These are phyloP conservation scores for Phrynocephalus versicolor DNA, from an alignment of 2,113 vertebrate species.

Conservation along the genomic window DNA sequence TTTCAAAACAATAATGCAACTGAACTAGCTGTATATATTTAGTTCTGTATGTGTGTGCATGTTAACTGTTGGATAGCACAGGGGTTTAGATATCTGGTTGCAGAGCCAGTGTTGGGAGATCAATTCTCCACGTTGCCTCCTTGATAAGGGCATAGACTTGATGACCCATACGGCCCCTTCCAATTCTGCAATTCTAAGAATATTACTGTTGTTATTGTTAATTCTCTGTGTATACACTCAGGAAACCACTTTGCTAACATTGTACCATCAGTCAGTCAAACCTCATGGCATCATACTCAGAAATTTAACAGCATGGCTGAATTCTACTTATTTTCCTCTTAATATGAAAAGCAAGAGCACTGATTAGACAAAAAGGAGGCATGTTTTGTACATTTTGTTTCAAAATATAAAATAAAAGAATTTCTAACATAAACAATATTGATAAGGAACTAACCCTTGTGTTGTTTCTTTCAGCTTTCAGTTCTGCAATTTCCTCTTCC, in stretches of 20 bases:
- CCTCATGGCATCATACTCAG: background rate
- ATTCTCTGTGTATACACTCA: too few relatives aligned
- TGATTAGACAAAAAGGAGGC: background rate
- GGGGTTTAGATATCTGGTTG: too few relatives aligned
- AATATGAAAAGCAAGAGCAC: background rate
- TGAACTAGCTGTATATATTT: background rate
- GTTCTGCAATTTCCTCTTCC: conserved; percentile 94
- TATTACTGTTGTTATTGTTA: too few relatives aligned
- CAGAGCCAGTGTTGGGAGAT: too few relatives aligned
- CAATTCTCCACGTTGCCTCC: too few relatives aligned
- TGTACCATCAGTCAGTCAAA: background rate
- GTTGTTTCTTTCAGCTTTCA: conserved; percentile 97
- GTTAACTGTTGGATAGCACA: too few relatives aligned
- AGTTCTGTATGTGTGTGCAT: too few relatives aligned
- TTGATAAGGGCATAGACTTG: too few relatives aligned
- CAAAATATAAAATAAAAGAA: too few relatives aligned
- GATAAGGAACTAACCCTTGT: conserved; percentile 83
- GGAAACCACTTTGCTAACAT: background rate
- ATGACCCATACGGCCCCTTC: too few relatives aligned
- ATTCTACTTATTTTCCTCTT: background rate
- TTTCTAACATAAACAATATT: background rate
- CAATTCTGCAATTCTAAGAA: too few relatives aligned
- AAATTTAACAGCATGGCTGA: background rate
- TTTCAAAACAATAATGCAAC: background rate
- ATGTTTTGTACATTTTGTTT: background rate